These are phyloP conservation scores for Drosophila birchii DNA, from an alignment of 2,888 invertebrate species.

Conservation along the genomic window DNA sequence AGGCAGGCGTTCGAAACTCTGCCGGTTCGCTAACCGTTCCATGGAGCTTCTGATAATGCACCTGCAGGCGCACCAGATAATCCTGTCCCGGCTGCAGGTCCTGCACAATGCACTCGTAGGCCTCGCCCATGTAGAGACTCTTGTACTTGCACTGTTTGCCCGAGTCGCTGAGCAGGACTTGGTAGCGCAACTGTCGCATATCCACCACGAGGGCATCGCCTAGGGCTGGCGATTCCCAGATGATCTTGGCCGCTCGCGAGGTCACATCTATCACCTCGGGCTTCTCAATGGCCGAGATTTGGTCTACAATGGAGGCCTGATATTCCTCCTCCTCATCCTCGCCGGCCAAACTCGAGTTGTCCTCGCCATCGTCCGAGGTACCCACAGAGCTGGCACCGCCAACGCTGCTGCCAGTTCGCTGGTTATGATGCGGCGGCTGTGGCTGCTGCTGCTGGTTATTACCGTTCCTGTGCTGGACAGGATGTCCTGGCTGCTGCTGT, in stretches of 20 bases:
- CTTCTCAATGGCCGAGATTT: constrained; percentile 90
- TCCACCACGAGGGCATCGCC: constrained; percentile 78
- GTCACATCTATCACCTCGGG: constrained; percentile 93
- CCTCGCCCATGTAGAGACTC: constrained; percentile 92
- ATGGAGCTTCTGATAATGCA: constrained; percentile 89
- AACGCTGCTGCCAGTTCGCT: constrained; percentile 80
- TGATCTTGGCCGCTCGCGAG: constrained; percentile 93
- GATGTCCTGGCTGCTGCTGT: constrained; percentile 17
- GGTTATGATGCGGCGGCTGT: constrained; percentile 13
- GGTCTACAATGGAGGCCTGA: constrained; percentile 88
- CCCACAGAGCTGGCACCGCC: constrained; percentile 86
- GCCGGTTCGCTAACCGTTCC: constrained; percentile 92
- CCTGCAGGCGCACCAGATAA: constrained; percentile 92
- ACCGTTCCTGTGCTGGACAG: constrained; percentile 57
- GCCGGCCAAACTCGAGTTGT: constrained; percentile 89
- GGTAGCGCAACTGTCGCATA: constrained; percentile 88
- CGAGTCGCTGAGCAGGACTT: constrained; percentile 91
- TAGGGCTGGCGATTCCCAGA: constrained; percentile 90
- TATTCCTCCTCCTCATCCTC: constrained; percentile 92
- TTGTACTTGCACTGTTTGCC: constrained; percentile 93
- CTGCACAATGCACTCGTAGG: constrained; percentile 91
- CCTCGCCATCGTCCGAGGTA: constrained; percentile 93
- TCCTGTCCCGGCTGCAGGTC: constrained; percentile 95
- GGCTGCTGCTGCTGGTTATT: constrained; percentile 35
- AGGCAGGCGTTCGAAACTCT: constrained; percentile 92